Base-by-base conservation (phyloP, 1,140 invertebrate genomes). In the Lordiphosa mommai region DNA sequence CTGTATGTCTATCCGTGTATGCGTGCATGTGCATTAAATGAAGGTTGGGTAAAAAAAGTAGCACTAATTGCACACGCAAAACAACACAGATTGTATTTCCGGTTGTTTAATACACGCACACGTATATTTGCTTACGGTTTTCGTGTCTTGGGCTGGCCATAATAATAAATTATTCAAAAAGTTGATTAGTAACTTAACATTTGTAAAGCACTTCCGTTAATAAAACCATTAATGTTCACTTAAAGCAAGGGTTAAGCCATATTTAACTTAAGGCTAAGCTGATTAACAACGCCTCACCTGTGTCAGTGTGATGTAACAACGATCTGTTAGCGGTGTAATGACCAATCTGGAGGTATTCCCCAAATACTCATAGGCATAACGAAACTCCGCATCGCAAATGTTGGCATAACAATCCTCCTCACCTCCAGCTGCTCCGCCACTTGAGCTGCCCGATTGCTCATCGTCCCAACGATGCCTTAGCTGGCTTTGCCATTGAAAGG, bases 361-460 rank as follows among this genome's bases (percentile, higher is more conserved):
- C 33, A 96, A 89, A 88, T 96, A 96, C 84, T 96, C 95, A 72
- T 96, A 94, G 16, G 91, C 92, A 87, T 94, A 95, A 32, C 90
- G 88, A 89, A 97, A 96, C 68, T 93, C 92, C 1, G 96, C 96
- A 90, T 97, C 95, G 80, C 95, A 97, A 71, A 97, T 97, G 89
- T 96, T 95, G 2, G 93, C 95, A 80, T 92, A 96, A 87, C 96
- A 97, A 80, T 96, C 93, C 56, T 92, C 86, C 4, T 87, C 79
- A 2, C 56, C 52, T 4, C 44, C 52, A 4, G 43, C 57, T 3
- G 47, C 52, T 4, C 67, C 34, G 8, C 70, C 57, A 9, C 74
- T 80, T 16, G 71, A 80, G 29, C 74, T 73, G 20, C 73, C 73
- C 13, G 38, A 43, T 30, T 82, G 76, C 2, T 82, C 92, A 27